Evolutionary conservation across 2,888 invertebrate genomes (phyloP).

Genomic region (Dasypolia templi): DNA sequence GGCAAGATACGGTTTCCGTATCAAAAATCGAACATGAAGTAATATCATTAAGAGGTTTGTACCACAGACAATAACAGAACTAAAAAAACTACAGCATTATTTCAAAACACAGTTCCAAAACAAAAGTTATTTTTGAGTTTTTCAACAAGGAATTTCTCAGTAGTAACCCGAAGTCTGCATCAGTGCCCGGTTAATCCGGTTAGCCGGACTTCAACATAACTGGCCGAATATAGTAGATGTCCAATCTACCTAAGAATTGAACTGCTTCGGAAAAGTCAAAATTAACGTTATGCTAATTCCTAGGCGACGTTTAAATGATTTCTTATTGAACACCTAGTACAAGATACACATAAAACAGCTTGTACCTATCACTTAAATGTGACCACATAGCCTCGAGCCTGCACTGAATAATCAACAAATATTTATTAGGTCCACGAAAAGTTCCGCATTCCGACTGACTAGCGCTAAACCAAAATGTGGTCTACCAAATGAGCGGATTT

Average conservation of each 20-base stretch:
- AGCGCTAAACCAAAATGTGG: constrained; percentile 55
- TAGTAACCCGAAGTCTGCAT: not conserved
- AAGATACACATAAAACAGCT: constrained; percentile 18
- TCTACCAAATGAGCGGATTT: constrained; percentile 59
- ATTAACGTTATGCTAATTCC: not conserved
- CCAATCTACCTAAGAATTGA: not conserved
- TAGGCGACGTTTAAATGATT: not conserved
- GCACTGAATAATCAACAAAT: constrained; percentile 59
- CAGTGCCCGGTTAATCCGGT: too few species aligned
- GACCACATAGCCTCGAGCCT: constrained; percentile 41
- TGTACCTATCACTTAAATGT: constrained; percentile 50
- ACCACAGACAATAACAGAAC: not conserved
- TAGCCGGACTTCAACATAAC: too few species aligned
- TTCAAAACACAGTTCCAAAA: not conserved
- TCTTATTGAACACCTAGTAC: constrained; percentile 6
- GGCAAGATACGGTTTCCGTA: constrained; percentile 22
- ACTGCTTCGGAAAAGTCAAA: not conserved
- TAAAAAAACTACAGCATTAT: not conserved
- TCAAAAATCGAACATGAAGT: constrained; percentile 29
- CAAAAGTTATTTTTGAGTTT: not conserved
- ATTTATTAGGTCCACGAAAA: constrained; percentile 53
- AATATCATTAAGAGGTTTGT: not conserved
- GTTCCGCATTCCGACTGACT: constrained; percentile 66
- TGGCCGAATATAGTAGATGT: not conserved
- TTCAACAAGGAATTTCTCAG: not conserved